A percentile compares a stretch with the other conserved stretches of the same genome.
These are phyloP conservation scores for Elysia chlorotica DNA, from an alignment of 1,140 invertebrate genomes.

Conservation along the genomic window DNA sequence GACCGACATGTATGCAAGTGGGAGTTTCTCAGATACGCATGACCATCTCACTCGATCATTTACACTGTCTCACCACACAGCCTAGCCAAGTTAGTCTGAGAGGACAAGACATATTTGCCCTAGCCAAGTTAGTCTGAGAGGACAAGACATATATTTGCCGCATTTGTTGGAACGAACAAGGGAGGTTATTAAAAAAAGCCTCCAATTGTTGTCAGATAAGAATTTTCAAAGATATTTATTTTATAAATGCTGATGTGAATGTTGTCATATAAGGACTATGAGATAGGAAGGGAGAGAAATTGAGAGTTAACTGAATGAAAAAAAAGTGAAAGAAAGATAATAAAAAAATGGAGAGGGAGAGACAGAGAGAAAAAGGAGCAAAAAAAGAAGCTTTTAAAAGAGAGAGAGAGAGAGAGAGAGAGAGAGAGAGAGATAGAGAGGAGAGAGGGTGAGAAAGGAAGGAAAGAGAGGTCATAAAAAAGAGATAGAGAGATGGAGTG, in stretches of 20 bases:
- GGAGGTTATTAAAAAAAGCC: background rate
- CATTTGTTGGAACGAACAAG: background rate
- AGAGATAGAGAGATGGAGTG: background rate
- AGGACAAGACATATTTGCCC: background rate
- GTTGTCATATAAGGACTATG: background rate
- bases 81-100: too few relatives aligned
- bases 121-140: too few relatives aligned
- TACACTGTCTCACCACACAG: too few relatives aligned
- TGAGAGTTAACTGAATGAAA: background rate
- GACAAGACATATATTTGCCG: background rate
- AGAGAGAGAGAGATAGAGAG: background rate
- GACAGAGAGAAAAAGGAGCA: background rate
- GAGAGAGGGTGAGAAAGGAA: background rate
- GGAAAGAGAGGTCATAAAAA: background rate
- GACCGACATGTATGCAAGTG: too few relatives aligned
- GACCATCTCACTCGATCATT: too few relatives aligned
- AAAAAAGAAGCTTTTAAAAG: too few relatives aligned
- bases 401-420: background rate
- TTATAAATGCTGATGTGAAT: background rate
- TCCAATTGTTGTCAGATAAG: background rate
- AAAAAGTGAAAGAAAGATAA: constrained; percentile 1
- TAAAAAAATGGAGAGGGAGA: constrained; percentile 2
- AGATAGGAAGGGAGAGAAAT: background rate
- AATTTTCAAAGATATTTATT: background rate
- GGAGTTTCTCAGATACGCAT: too few relatives aligned